These are phyloP conservation scores for Xanthorhoe designata DNA, from an alignment of 2,888 invertebrate species.

Conservation along the genomic window DNA sequence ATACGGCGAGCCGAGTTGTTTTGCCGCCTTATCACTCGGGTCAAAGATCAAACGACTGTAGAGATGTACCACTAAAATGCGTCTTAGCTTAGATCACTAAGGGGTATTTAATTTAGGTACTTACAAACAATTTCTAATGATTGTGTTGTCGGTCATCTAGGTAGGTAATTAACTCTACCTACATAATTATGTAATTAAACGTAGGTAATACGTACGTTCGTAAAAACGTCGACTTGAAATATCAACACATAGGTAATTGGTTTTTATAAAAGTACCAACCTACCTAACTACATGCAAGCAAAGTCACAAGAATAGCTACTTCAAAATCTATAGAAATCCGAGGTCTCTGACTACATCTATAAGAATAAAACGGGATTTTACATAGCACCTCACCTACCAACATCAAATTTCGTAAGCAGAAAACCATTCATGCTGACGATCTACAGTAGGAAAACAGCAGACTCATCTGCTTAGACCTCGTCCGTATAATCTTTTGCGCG, in stretches of 20 bases:
- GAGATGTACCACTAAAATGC: constrained; percentile 3
- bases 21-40: constrained; percentile 83
- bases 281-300: too few relatives aligned
- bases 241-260: too few relatives aligned
- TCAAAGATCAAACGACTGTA: constrained; percentile 60
- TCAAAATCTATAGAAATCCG: too few relatives aligned
- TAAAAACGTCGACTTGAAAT: too few relatives aligned
- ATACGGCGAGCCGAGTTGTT: constrained; percentile 83
- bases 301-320: too few relatives aligned
- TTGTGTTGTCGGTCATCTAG: too few relatives aligned
- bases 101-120: background rate
- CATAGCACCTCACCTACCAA: background rate
- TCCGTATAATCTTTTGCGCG: constrained; percentile 57
- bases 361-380: too few relatives aligned
- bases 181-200: background rate
- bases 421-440: background rate
- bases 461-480: constrained; percentile 44
- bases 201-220: too few relatives aligned
- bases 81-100: background rate
- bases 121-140: background rate
- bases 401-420: background rate
- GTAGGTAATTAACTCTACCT: background rate
- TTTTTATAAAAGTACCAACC: too few relatives aligned
- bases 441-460: constrained; percentile 9
- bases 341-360: too few relatives aligned